Percentiles rank a stretch among this genome's conserved stretches.
These are phyloP conservation scores for Ginglymostoma cirratum DNA, from an alignment of 2,113 vertebrate genomes.

Conservation along the genomic window DNA sequence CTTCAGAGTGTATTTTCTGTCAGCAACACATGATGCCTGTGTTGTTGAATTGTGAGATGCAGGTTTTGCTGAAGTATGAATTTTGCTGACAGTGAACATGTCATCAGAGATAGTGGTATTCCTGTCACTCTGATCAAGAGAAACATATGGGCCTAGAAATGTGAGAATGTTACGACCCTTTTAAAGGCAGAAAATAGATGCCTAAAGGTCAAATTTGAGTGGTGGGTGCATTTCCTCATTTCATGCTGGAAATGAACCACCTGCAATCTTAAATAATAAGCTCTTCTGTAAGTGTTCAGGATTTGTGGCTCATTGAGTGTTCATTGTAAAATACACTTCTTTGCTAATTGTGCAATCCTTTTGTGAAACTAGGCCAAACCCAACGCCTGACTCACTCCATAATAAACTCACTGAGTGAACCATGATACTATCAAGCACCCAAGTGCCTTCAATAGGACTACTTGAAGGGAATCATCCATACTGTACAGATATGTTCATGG, in stretches of 20 bases:
- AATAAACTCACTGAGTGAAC: too few relatives aligned
- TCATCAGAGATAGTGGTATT: not conserved
- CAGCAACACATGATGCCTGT: not conserved
- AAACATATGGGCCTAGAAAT: not conserved
- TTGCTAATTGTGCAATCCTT: too few relatives aligned
- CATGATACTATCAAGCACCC: too few relatives aligned
- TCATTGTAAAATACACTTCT: too few relatives aligned
- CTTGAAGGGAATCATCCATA: too few relatives aligned
- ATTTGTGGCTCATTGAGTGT: not conserved
- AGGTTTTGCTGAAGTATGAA: not conserved
- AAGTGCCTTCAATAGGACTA: too few relatives aligned
- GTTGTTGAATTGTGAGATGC: not conserved
- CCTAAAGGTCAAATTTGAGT: not conserved
- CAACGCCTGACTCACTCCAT: too few relatives aligned
- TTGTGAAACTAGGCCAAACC: too few relatives aligned
- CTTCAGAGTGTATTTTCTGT: not conserved
- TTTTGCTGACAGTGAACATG: not conserved
- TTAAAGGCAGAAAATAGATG: not conserved
- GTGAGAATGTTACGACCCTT: not conserved
- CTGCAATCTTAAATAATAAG: too few relatives aligned
- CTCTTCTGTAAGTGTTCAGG: not conserved
- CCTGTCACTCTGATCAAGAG: not conserved
- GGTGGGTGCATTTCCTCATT: not conserved
- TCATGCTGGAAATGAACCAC: not conserved
- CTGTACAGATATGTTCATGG: too few relatives aligned